Base-by-base conservation (phyloP, 2,113 vertebrate species). In the Pseudonaja textilis region DNA sequence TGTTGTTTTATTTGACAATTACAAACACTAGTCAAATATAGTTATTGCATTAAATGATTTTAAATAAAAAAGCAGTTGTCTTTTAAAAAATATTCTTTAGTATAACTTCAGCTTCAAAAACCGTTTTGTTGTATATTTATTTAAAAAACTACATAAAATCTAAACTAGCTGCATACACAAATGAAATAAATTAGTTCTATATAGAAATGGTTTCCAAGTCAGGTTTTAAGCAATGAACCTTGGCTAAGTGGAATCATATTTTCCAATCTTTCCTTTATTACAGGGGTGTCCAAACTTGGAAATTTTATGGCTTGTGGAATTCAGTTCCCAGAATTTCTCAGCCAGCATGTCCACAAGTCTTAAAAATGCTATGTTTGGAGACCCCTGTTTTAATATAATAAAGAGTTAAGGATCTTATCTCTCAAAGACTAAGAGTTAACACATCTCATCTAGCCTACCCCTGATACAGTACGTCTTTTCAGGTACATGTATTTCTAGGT, bases 61-160 rank as follows among this genome's bases (percentile, higher is more conserved):
- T 85, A n/a, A 50, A 74, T 54, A 74, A 81, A 74, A 74, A 20
- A 39, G n/a, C 16, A 34, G n/a, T 4, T 90, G 45, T 23, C 8
- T 90, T 90, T 47, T 47, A 61, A 29, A 91, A n/a, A 91, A 59
- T 86, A 56, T 56, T 25, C 1, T 91, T 16, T 42, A 45, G 29
- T 56, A 29, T 5, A 29, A 86, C 25, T 61, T 87, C 55, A 87
- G 26, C 20, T 85, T 25, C 34, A 91, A 16, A 39, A 45, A 56
- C 16, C 3, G 39, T 85, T 91, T 85, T 85, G 12, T 47, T 52
- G 52, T 59, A 92, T 25, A 20, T 50, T 50, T 91, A 59, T 39
- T 95, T 96, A 93, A 69, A 57, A 64, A 12, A 4, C 61, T 29
- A 29, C 25, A n/a, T 64, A 10, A 64, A 14, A n/a, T 26, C 26